Conservation (phyloP, 2,888 invertebrate genomes). For the Aplocera efformata region DNA sequence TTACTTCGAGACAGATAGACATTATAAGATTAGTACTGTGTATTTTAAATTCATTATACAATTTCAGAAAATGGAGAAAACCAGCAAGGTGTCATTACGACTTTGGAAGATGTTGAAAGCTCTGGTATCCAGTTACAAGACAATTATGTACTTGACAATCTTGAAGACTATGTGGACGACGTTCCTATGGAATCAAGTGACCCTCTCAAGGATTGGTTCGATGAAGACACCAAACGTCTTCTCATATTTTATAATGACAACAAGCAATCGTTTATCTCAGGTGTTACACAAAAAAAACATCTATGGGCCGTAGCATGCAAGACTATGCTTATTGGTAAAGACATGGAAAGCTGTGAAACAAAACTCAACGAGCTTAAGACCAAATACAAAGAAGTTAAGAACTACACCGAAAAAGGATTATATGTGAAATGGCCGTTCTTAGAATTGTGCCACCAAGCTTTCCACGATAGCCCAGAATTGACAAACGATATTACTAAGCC, state of each 20-base stretch:
- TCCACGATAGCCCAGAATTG: constrained; percentile 45
- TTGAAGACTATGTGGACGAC: constrained; percentile 32
- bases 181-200: constrained; percentile 8
- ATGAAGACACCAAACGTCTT: constrained; percentile 55
- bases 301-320: constrained; percentile 68
- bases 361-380: constrained; percentile 48
- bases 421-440: constrained; percentile 50
- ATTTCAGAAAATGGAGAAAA: constrained; percentile 52
- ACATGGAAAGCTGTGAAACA: constrained; percentile 49
- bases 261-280: constrained; percentile 56
- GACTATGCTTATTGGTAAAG: constrained; percentile 59
- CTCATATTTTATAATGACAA: constrained; percentile 68
- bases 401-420: constrained; percentile 43
- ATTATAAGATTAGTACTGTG: too few relatives aligned
- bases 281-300: constrained; percentile 50
- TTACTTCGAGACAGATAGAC: too few relatives aligned
- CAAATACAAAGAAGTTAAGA: constrained; percentile 46
- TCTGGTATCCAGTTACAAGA: constrained; percentile 40
- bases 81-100: constrained; percentile 47
- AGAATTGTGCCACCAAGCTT: constrained; percentile 58
- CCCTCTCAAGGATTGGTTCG: constrained; percentile 41
- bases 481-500: neutral
- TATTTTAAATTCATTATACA: too few relatives aligned
- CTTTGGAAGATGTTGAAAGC: constrained; percentile 43
- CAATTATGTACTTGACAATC: constrained; percentile 36